Evolutionary conservation across 2,113 vertebrate genomes (phyloP), one percentile per base, ranked within the genome.

Genomic region (Enhydra lutris): DNA sequence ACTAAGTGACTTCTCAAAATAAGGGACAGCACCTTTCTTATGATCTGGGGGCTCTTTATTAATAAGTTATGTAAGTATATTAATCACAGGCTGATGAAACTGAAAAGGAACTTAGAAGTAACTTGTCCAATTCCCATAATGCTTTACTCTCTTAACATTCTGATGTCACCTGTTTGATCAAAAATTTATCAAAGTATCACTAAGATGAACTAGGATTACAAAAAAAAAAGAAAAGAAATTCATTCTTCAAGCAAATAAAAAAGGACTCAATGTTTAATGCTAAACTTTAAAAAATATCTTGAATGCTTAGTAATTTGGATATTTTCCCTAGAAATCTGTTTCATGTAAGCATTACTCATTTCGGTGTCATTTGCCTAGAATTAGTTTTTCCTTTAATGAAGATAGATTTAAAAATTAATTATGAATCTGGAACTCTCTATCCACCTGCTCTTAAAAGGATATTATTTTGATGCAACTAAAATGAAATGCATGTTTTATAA

Each of bases 401-500:
- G 42, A 29, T 47, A 57, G 39, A 78, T 24, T 71, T 78, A 82
- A 96, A 81, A 61, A 81, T 76, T 89, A 79, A 84, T 73, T 78
- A 57, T 65, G 26, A 80, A 26, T 42, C 55, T 82, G 24, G 34
- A 94, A 88, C 45, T 78, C 23, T 26, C 3, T 67, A 67, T 34
- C 8, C 10, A 59, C 0, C 82, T 57, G 55, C 65, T 86, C 69
- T 74, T 73, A 95, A 80, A 93, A 93, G 24, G 47, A 55, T 80
- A 7, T 61, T 95, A 59, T 80, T 89, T 95, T 84, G 21, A 80
- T 47, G 26, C 9, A 94, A 86, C 3, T 86, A 10, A 95, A 92
- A 89, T 90, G 7, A 96, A 69, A 88, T 80, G 78, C 14, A 80
- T 31, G 20, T 94, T 97, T 95, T 88, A 52, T 83, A n/a, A 79